Base-by-base conservation (phyloP, 2,888 invertebrate genomes). In the Taenaris catops region DNA sequence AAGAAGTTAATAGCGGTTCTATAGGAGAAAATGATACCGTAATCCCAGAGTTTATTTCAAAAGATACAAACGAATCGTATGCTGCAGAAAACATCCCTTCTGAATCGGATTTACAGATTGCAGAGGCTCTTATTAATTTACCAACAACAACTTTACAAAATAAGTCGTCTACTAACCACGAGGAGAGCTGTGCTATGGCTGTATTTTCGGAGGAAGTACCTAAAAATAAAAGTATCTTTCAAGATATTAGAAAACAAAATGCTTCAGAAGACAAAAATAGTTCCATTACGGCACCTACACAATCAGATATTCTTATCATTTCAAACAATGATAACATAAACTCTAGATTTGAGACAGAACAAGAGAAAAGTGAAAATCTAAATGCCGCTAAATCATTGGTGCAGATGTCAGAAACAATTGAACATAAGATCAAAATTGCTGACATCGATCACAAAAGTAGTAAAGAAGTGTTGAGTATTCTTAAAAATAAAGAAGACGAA, bases 321-420 rank as follows among this genome's bases (percentile, higher is more conserved):
- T 11, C 38, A 5, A 38, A 53, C 42, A 61, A 63, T 40, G 56
- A 64, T 53, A 41, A 46, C 32, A 44, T 54, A 20, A 67, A 63
- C 42, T 25, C 61, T 11, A 63, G 80, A 4, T 83, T 70, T 57
- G 79, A 84, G 63, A 78, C 80, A 29, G 80, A 84, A 58, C 64
- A 73, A 59, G 87, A 87, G 46, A 76, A 83, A 55, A 69, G 71
- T 55, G 83, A 84, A 58, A 87, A 86, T 53, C 59, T 84, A 28
- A 80, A 75, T 59, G 87, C 87, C 25, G 87, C 87, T 32, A 79
- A 87, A 50, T 87, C 86, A 1, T 65, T 87, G 41, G 83, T 87
- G 8, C 79, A 86, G 54, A 87, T 87, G 87, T 87, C 87, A 0
- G 83, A 83, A 55, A 69, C 73, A 10, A 61, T 81, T 34, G 79